Base-by-base conservation (phyloP, 2,797 vertebrate genomes). In the Tauraco hartlaubi region DNA sequence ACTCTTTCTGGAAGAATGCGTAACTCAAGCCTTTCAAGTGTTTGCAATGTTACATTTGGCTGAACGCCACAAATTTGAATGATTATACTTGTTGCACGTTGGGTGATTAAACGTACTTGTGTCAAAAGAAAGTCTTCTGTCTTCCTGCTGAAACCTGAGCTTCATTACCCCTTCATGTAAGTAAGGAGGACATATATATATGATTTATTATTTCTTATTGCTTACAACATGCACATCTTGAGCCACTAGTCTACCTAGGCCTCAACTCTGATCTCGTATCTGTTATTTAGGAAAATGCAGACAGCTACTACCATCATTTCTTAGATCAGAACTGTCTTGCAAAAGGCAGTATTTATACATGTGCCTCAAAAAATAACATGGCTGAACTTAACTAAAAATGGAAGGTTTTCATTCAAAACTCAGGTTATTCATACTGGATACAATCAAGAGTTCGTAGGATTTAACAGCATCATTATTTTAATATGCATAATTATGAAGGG, bases 21-120 rank as follows among this genome's bases (percentile, higher is more conserved):
- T 81, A 97, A 96, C 54, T 88, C 78, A 91, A 94, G 73, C 43
- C 68, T 91, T 91, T 83, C 66, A 83, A 83, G 68, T 67, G 63
- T 79, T 94, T 86, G 63, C 33, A 72, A 91, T 75, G 85, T 64
- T 90, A 87, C 46, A 83, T 96, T 91, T 93, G 76, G 72, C 76
- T 87, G 81, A 94, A 90, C 75, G 95, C 41, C 69, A 86, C 88
- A 62, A 77, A 86, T 90, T 49, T 91, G 74, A 91, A 89, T 77
- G 55, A 90, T 49, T 92, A 23, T 68, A 62, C 37, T 77, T 74
- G 67, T 46, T 85, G 80, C 33, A 10, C 19, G 28, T 94, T 94
- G 67, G 68, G 44, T 66, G 69, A 95, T 73, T 61, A 90, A 90
- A 84, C 23, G 18, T 43, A 89, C 18, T 76, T 71, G 37, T 85